phyloP scores from a whole-genome alignment of 2,888 invertebrate genomes.

The Neoascia interrupta region DNA sequence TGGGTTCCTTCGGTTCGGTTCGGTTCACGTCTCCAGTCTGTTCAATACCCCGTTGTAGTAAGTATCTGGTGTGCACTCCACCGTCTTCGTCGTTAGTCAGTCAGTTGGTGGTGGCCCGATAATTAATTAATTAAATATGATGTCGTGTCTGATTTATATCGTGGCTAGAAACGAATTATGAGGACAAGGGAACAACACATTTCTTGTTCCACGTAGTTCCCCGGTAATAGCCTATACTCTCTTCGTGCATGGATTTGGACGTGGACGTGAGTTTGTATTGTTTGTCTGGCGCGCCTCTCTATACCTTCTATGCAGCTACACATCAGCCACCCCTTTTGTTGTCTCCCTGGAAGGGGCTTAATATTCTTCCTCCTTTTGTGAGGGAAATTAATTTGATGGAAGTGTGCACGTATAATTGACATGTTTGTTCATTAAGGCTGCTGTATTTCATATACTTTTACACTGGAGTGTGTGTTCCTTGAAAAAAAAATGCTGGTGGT shows the following conservation, averaged over 20 bases:
- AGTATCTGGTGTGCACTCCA: neutral
- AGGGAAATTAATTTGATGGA: constrained; percentile 33
- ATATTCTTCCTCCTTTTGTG: constrained; percentile 3
- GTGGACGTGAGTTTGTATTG: neutral
- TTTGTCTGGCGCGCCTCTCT: constrained; percentile 40
- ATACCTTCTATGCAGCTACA: constrained; percentile 2
- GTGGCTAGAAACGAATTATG: constrained; percentile 41
- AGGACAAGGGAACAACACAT: constrained; percentile 27
- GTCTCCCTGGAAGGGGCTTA: neutral
- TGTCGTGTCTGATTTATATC: constrained; percentile 66
- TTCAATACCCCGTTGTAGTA: too few species aligned
- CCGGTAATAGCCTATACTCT: too few species aligned
- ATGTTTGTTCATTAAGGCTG: constrained; percentile 45
- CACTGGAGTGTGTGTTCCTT: constrained; percentile 6
- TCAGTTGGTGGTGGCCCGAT: constrained; percentile 34
- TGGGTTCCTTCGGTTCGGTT: too few species aligned
- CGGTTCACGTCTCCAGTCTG: too few species aligned
- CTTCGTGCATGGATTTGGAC: too few species aligned
- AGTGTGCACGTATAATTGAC: constrained; percentile 48
- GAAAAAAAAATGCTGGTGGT: constrained; percentile 1
- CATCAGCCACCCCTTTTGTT: constrained; percentile 12
- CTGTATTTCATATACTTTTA: neutral
- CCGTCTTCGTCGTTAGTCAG: neutral
- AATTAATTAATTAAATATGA: constrained; percentile 67
- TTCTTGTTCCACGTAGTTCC: constrained; percentile 7